Evolutionary conservation across 2,113 vertebrate genomes (phyloP).

Genomic region (Cyprinodon brontotheroides): DNA sequence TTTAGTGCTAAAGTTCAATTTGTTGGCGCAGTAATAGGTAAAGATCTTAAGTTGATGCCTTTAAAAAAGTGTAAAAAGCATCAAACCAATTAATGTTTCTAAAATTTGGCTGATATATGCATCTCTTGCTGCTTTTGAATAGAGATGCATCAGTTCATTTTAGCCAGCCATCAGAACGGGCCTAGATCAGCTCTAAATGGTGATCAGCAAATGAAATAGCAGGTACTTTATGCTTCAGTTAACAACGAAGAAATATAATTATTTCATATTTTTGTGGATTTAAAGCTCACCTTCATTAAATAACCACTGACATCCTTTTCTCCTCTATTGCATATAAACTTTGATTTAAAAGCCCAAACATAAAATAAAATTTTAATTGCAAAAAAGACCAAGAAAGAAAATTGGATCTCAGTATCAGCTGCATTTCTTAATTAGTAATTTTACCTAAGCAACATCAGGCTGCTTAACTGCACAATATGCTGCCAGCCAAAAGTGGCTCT

Average conservation of each 20-base stretch:
- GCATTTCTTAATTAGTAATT: constrained; percentile 27
- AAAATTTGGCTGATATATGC: neutral
- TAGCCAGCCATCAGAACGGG: too few relatives aligned
- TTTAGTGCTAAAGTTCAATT: too few relatives aligned
- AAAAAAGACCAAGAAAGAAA: neutral
- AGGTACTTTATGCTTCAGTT: neutral
- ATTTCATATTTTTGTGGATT: neutral
- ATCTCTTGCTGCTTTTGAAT: neutral
- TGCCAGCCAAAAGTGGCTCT: constrained; percentile 22
- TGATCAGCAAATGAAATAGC: neutral
- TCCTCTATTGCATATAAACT: neutral
- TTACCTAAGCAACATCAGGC: constrained; percentile 13
- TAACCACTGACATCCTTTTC: neutral
- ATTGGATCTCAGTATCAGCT: constrained; percentile 3
- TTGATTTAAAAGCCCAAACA: neutral
- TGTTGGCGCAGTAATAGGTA: too few relatives aligned
- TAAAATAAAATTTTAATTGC: too few relatives aligned
- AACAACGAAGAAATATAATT: neutral
- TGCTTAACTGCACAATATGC: constrained; percentile 13
- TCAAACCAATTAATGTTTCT: neutral
- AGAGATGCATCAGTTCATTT: too few relatives aligned
- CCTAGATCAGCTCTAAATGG: too few relatives aligned
- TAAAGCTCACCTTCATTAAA: neutral
- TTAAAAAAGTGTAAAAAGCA: neutral
- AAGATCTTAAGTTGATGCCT: neutral